Base-by-base conservation (phyloP, 2,797 vertebrate genomes). In the Pseudomugil gertrudae region DNA sequence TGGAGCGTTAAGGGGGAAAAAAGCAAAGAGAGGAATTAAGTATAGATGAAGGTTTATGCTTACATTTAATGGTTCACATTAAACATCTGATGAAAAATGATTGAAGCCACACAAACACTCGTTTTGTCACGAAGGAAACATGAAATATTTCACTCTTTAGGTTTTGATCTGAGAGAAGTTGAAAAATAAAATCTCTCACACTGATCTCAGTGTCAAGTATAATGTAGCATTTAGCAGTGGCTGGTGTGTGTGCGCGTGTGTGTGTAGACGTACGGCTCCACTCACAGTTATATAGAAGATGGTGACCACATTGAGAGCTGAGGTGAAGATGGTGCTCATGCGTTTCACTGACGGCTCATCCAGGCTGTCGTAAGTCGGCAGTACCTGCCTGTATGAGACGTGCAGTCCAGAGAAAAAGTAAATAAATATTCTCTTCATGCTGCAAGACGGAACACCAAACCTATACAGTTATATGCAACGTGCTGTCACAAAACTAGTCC, bases 311-410 rank as follows among this genome's bases (percentile, higher is more conserved):
- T 98, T 95, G 66, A 99, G 95, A 21, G 97, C 95, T 8, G 95
- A 96, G 40, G 95, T 96, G 82, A 99, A 99, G 87, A 99, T 99
- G 92, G 96, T 98, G 89, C 96, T 98, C 97, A 99, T 98, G 89
- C 96, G 96, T 89, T 97, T 99, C 83, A 98, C 97, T 0, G 98
- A 99, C 0, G 98, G 98, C 75, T 99, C 98, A 1, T 99, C 98
- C 92, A 99, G 93, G 83, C 95, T 98, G 90, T 99, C 97, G 1
- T 99, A 99, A 29, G 97, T 99, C 53, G 98, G 97, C 83, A 99
- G 92, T 72, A 99, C 97, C 94, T 99, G 98, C 81, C 97, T 99
- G 89, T 36, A 72, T 81, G 69, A 85, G 55, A 90, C 53, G 78
- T 54, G 61, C 57, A 74, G 43, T 56, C 57, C 33, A 50, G 66